Evolutionary conservation across 2,888 invertebrate species (phyloP).

Genomic region (Azorinus chamasolen): DNA sequence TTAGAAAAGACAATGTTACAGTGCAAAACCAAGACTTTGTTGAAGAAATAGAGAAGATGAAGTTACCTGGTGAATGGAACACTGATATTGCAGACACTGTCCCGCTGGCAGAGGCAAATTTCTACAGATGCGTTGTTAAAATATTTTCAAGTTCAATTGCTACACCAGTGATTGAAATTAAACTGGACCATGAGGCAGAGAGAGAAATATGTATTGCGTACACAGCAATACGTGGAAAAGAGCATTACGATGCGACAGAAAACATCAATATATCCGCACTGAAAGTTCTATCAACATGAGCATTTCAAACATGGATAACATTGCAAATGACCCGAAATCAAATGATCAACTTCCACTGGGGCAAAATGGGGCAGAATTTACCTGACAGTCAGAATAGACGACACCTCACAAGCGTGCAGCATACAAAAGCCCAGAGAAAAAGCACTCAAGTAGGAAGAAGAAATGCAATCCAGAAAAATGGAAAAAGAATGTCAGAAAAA

Average conservation of each 20-base stretch:
- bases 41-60: conserved; percentile 5
- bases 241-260: conserved; percentile 40
- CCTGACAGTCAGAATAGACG: neutral
- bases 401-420: conserved; percentile 37
- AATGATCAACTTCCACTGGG: neutral
- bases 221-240: conserved; percentile 16
- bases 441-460: conserved; percentile 31
- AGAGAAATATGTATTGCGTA: conserved; percentile 25
- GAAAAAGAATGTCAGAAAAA: conserved; percentile 35
- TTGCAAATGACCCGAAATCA: neutral
- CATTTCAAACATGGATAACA: neutral
- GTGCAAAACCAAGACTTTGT: neutral
- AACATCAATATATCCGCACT: neutral
- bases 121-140: conserved; percentile 9
- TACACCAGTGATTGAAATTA: conserved; percentile 38
- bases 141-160: conserved; percentile 34
- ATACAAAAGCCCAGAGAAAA: conserved; percentile 31
- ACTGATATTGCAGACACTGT: conserved; percentile 24
- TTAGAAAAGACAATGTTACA: no score
- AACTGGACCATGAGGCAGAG: conserved; percentile 13
- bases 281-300: neutral
- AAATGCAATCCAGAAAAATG: conserved; percentile 23
- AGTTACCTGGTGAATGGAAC: conserved; percentile 26
- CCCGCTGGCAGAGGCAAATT: conserved; percentile 29
- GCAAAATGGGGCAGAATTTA: neutral